Percentiles rank a stretch among this genome's conserved stretches.
These are phyloP conservation scores for Aplodontia rufa DNA, from an alignment of 2,113 vertebrate genomes.

Conservation along the genomic window DNA sequence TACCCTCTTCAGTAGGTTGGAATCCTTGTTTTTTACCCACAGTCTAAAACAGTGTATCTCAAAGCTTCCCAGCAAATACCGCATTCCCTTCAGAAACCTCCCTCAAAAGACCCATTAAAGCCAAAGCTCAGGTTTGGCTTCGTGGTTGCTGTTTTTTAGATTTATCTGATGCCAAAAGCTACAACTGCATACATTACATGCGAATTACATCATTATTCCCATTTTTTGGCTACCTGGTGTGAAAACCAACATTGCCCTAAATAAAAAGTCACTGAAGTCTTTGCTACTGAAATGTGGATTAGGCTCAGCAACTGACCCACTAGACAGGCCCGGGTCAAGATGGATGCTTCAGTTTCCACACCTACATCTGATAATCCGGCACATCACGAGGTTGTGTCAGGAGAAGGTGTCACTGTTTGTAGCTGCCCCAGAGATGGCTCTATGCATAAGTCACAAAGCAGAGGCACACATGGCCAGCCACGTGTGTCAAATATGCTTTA, in stretches of 20 bases:
- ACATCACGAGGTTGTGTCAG: rapidly evolving
- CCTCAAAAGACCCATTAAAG: background rate
- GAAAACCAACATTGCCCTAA: background rate
- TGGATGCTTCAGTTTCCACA: background rate
- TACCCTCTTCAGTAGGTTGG: background rate
- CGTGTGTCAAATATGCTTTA: background rate
- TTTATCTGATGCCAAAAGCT: background rate
- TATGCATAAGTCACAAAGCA: background rate
- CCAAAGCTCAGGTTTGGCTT: background rate
- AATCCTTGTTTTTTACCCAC: background rate
- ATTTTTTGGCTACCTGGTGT: background rate
- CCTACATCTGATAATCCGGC: background rate
- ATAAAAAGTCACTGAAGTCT: background rate
- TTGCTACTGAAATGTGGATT: background rate
- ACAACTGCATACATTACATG: background rate
- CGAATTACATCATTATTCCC: background rate
- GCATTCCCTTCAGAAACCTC: background rate
- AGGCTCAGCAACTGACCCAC: background rate
- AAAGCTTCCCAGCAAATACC: background rate
- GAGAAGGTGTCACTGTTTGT: background rate
- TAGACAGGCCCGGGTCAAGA: background rate
- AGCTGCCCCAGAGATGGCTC: background rate
- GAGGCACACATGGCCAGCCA: background rate
- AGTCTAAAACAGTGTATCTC: background rate
- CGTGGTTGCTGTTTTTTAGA: background rate